phyloP scores from a whole-genome alignment of 1,140 invertebrate species.

The Macrocentrus cingulum region DNA sequence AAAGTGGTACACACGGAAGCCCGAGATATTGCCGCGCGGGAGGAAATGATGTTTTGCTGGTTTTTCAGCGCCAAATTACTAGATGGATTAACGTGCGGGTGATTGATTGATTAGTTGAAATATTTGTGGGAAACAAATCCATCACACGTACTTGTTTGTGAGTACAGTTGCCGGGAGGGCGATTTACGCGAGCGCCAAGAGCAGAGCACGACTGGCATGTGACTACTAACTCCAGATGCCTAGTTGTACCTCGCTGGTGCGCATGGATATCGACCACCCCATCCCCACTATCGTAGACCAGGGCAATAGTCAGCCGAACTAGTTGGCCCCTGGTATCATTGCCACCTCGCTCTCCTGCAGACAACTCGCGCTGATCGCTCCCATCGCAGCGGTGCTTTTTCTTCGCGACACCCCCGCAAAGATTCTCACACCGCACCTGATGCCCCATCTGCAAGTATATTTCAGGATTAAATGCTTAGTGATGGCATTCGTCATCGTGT shows the following conservation, averaged over 20 bases:
- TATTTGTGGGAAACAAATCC: no score
- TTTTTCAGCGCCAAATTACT: no score
- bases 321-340: conserved; percentile 7
- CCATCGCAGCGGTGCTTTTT: neutral
- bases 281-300: conserved; percentile 34
- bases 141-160: no score
- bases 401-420: neutral
- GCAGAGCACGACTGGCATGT: conserved; percentile 20
- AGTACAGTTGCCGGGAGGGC: no score
- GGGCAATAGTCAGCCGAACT: conserved; percentile 11
- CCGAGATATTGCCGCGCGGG: no score
- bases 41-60: no score
- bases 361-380: neutral
- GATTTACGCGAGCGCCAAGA: neutral
- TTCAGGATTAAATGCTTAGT: neutral
- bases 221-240: conserved; percentile 3
- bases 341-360: neutral
- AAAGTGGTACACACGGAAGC: neutral
- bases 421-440: neutral
- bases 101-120: no score
- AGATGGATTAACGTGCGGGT: no score
- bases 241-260: conserved; percentile 4
- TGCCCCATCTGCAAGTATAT: neutral
- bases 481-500: no score
- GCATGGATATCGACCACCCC: conserved; percentile 48